Conservation (phyloP, 2,888 invertebrate genomes). For the Sinhomidia bicolor region DNA sequence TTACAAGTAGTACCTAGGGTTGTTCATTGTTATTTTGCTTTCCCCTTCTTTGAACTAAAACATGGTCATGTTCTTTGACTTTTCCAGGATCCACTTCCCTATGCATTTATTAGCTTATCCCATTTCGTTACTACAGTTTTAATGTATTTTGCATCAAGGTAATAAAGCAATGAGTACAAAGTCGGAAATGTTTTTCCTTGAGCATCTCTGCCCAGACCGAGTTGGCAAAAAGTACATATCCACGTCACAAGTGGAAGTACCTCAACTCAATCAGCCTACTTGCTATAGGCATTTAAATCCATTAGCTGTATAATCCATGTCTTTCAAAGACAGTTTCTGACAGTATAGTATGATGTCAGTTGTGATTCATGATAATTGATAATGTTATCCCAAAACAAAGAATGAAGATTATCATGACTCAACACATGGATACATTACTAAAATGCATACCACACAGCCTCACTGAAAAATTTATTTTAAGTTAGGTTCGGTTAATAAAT, state of each 20-base stretch:
- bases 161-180: slow-evolving; percentile 39
- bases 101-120: background rate
- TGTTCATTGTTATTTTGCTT: background rate
- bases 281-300: slow-evolving; percentile 46
- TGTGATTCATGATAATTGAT: slow-evolving; percentile 34
- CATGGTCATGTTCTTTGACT: background rate
- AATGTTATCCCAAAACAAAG: slow-evolving; percentile 49
- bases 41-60: background rate
- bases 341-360: slow-evolving; percentile 20
- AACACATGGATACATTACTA: background rate
- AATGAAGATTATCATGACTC: slow-evolving; percentile 23
- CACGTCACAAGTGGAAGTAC: background rate
- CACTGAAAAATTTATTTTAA: too few species aligned
- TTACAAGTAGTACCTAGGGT: too few species aligned
- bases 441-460: background rate
- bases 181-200: slow-evolving; percentile 24
- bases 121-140: slow-evolving; percentile 4
- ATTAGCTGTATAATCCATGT: slow-evolving; percentile 42
- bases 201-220: background rate
- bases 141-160: slow-evolving; percentile 2
- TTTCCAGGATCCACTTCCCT: background rate
- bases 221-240: background rate
- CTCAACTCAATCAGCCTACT: slow-evolving; percentile 10
- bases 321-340: slow-evolving; percentile 22
- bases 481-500: too few species aligned